Evolutionary conservation across 37 sponge, comb jelly and placozoan species (phyloP).

Genomic region (Halisarca cf. caerulea): DNA sequence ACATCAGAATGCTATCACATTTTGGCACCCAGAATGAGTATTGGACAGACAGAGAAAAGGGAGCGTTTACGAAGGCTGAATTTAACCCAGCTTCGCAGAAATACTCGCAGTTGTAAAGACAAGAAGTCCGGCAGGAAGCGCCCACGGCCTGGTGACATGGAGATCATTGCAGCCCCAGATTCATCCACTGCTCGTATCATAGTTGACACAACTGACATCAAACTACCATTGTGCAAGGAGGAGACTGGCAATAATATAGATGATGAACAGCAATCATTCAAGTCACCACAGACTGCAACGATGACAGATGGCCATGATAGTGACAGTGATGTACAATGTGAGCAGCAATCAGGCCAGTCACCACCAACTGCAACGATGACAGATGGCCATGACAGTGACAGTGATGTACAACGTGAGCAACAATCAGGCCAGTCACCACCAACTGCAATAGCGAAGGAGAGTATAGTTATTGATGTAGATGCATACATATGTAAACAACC

Average conservation of each 20-base stretch:
- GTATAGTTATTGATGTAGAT: not conserved
- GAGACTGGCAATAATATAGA: not conserved
- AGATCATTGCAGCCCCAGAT: constrained; percentile 23
- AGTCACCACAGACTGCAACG: not conserved
- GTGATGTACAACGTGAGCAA: not conserved
- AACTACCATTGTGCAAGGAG: too few species aligned
- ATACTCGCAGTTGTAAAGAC: constrained; percentile 23
- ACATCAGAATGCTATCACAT: constrained; percentile 59
- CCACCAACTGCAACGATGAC: not conserved
- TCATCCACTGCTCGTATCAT: constrained; percentile 1
- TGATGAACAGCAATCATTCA: not conserved
- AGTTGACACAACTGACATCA: too few species aligned
- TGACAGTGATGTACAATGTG: not conserved
- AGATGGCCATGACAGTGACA: not conserved
- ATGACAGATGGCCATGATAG: not conserved
- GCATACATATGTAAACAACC: not conserved
- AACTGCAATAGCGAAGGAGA: not conserved
- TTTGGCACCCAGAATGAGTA: constrained; percentile 50
- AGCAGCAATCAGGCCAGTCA: not conserved
- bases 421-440: not conserved
- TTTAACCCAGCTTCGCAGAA: constrained; percentile 43
- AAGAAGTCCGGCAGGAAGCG: constrained; percentile 43
- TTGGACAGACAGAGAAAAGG: constrained; percentile 9
- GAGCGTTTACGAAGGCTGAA: constrained; percentile 24
- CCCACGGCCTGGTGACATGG: constrained; percentile 29